Evolutionary conservation across 2,797 vertebrate genomes (phyloP), one percentile per base, ranked within the genome.

Genomic region (Choloepus didactylus): DNA sequence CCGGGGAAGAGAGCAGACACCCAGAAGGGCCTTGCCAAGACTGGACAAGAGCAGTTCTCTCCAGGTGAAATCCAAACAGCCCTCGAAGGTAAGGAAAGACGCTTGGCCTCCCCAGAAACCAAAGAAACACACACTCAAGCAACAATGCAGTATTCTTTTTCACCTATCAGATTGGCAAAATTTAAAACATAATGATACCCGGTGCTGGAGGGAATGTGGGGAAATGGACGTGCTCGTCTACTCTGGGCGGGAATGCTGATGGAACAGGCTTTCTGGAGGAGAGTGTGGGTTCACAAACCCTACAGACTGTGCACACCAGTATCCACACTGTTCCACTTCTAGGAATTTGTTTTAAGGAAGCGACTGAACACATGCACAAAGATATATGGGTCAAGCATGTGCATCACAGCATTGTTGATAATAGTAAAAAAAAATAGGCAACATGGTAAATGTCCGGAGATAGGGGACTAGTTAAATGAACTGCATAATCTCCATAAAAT

Each of bases 11-110:
- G 41, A 77, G 41, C 73, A 87, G 90, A 89, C 18, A 35, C 35
- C 73, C 38, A 1, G 59, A 29, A 60, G 75, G 64, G 49, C 64
- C 54, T 54, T 23, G 88, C 79, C 93, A 91, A 31, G 9, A 14
- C 60, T 3, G 16, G 27, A 97, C 94, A 96, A 93, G 75, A 91
- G 88, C 16, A 6, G 38, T 46, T 92, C 72, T 95, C 87, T 93
- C 88, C 11, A 69, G 94, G 54, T 10, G 49, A 95, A 96, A 93
- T 75, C 88, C 27, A 44, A 83, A 86, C 27, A 21, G 59, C 75
- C 77, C 66, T 31, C 54, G 67, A 51, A 66, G 0, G 29, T 67
- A 93, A 96, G 96, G 59, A 83, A 94, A 94, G 87, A 87, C 72
- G 56, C 25, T 16, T 67, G 70, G 60, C 83, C 95, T 97, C 38